phyloP scores from a whole-genome alignment of 1,140 invertebrate genomes.

The Drosophila orena region DNA sequence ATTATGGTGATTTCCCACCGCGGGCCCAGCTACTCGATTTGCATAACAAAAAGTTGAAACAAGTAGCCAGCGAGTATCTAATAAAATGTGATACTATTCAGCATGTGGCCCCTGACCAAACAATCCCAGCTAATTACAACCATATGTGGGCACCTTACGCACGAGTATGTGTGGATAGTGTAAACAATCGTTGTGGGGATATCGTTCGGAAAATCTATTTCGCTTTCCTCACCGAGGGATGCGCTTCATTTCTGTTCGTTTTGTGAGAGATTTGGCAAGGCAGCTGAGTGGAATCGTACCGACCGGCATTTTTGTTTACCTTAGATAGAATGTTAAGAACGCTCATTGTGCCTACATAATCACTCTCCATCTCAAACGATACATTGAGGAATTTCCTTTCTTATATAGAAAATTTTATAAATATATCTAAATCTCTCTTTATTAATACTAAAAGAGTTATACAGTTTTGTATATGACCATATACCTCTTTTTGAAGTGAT shows the following conservation, averaged over 20 bases:
- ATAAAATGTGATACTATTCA: conserved; percentile 40
- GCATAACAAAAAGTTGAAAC: conserved; percentile 64
- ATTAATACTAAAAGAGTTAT: too few relatives aligned
- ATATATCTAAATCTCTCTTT: too few relatives aligned
- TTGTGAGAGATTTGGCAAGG: conserved; percentile 37
- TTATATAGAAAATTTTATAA: too few relatives aligned
- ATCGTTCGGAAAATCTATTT: conserved; percentile 6
- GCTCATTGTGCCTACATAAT: conserved; percentile 3
- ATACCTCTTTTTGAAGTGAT: not conserved
- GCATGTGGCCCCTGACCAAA: conserved; percentile 31
- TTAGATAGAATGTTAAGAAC: conserved; percentile 5
- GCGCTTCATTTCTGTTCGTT: conserved; percentile 45
- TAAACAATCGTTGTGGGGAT: too few relatives aligned
- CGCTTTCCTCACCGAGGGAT: conserved; percentile 15
- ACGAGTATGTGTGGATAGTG: not conserved
- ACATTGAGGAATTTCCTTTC: not conserved
- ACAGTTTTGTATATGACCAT: too few relatives aligned
- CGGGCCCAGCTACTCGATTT: conserved; percentile 48
- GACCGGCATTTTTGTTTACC: conserved; percentile 35
- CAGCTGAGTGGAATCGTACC: not conserved
- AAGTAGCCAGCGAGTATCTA: conserved; percentile 26
- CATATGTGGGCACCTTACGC: conserved; percentile 65
- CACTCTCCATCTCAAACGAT: not conserved
- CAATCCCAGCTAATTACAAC: conserved; percentile 60
- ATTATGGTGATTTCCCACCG: conserved; percentile 46